Evolutionary conservation across 2,888 invertebrate genomes (phyloP), one percentile per base, ranked within the genome.

Genomic region (Odontothrips loti): DNA sequence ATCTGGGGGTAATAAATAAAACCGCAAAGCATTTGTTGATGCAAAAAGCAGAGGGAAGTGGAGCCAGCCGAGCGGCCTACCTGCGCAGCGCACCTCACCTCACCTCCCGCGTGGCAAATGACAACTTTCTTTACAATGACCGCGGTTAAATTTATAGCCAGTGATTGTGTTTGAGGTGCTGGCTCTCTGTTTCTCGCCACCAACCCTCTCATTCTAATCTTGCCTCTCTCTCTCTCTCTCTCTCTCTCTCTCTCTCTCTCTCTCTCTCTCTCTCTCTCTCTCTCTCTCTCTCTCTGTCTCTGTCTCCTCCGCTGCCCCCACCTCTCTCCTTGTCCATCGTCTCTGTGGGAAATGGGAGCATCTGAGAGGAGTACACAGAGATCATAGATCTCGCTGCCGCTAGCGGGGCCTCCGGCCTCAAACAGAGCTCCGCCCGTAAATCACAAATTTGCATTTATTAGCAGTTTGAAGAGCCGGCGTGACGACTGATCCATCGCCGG

Each of bases 371-470:
- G 58, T 6, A 6, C 34, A 43, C 58, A n/a, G 58, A 17, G 58
- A 58, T 58, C 58, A 58, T 58, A 58, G 58, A 58, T 58, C 58
- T n/a, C n/a, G n/a, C n/a, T n/a, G 58, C n/a, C 3, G 58, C 58
- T 15, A 0, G 17, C 6, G 58, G 58, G 58, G 58, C 34, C 34
- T 43, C 34, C 34, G 34, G 34, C 58, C 58, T 58, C 17, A 15
- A 58, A 6, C 58, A 58, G 15, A 75, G 23, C 58, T 6, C 15
- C 58, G 58, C 27, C 27, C 23, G 27, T 75, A 75, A 75, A 75
- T 75, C 68, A 75, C 68, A 75, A 23, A 75, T 75, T 75, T 75
- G 68, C 68, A 75, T 75, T 75, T 75, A 75, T 75, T 75, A 75
- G 68, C 68, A 75, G 68, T 75, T 75, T 75, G 68, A 75, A 75